These are phyloP conservation scores for Ichneumoninae sp. DNA, from an alignment of 2,888 invertebrate species.

Conservation along the genomic window DNA sequence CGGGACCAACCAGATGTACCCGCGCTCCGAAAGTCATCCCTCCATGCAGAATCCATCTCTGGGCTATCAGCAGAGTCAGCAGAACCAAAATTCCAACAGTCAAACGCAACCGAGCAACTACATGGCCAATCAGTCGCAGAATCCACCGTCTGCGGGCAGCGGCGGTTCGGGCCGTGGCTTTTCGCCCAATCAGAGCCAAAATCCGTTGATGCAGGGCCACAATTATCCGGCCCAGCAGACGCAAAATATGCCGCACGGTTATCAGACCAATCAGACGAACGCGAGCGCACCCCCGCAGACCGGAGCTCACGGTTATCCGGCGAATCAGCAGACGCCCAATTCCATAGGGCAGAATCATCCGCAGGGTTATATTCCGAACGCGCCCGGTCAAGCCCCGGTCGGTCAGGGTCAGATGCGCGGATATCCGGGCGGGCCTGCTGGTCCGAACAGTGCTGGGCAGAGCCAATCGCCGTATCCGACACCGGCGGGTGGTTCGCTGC, in stretches of 20 bases:
- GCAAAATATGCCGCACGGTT: conserved; percentile 65
- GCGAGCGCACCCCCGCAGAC: conserved; percentile 27
- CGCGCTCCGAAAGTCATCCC: conserved; percentile 72
- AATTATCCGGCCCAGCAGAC: conserved; percentile 61
- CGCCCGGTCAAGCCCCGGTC: conserved; percentile 67
- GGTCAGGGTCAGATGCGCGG: conserved; percentile 76
- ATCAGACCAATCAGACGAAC: conserved; percentile 55
- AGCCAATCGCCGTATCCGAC: conserved; percentile 67
- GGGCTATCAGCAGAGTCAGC: conserved; percentile 73
- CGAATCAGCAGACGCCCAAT: conserved; percentile 58
- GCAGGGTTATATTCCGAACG: conserved; percentile 63
- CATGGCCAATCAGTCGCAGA: conserved; percentile 58
- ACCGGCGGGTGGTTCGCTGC: conserved; percentile 64
- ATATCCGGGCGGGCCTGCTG: conserved; percentile 72
- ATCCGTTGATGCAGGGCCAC: conserved; percentile 64
- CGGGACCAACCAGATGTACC: conserved; percentile 72
- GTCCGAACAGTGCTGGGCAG: conserved; percentile 65
- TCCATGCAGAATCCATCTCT: conserved; percentile 73
- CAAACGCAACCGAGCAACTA: conserved; percentile 65
- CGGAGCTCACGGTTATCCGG: conserved; percentile 55
- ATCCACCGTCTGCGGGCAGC: conserved; percentile 44
- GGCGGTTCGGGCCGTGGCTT: conserved; percentile 49
- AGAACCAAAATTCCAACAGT: conserved; percentile 66
- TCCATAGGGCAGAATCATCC: conserved; percentile 62
- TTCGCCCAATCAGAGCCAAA: conserved; percentile 69